Evolutionary conservation across 35 echinoderm and acorn worm species (phyloP), one percentile per base, ranked within the genome.

Genomic region (Lytechinus pictus): DNA sequence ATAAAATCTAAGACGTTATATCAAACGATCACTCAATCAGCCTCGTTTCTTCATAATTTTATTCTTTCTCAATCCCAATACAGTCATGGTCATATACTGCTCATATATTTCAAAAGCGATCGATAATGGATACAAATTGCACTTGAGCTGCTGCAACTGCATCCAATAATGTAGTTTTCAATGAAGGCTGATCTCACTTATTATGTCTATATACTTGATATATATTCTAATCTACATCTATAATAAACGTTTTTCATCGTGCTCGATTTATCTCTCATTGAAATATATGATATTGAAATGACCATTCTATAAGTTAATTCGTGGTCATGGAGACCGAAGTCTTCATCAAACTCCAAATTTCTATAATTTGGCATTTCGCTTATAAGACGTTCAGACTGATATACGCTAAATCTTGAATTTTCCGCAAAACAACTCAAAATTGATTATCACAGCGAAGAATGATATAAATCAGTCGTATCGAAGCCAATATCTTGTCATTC

Each of bases 371-470:
- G 66, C 66, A 79, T 79, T 79, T 79, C 66, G n/a, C 66, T 79
- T 79, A 79, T 79, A 79, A 79, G 66, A 79, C 66, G 66, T 21
- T 79, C 66, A 19, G 66, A 14, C 66, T 79, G 66, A 79, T 79
- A 79, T n/a, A 79, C 66, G 19, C 66, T 79, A 79, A 79, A 79
- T 79, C 66, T 79, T 79, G 66, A 79, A 79, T 79, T 79, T 79
- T 79, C 66, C 19, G 66, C 66, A 79, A 90, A 90, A 54, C 88
- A 90, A 90, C 88, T 90, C 88, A 90, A 90, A 90, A 90, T 90
- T 90, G 88, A 90, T 90, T 54, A 90, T 54, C 10, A 11, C 29
- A 90, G 52, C 19, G 24, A 90, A 90, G 88, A 90, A 90, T 52
- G 52, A 90, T 24, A 52, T 51, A 44, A 90, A 90, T 90, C 88